phyloP scores from a whole-genome alignment of 1,140 invertebrate species.

The Zaprionus vittiger region DNA sequence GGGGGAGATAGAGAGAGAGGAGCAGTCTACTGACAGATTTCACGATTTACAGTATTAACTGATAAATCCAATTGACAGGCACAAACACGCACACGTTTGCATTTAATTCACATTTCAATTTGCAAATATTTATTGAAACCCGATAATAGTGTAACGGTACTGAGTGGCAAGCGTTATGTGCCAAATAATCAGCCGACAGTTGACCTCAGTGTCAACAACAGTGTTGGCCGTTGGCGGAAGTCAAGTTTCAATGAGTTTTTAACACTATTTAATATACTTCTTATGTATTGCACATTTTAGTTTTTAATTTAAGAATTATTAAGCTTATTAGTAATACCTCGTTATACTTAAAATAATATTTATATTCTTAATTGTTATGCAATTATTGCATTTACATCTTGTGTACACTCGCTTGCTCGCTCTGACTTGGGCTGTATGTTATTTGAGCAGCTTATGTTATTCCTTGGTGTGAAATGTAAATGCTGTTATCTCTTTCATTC shows the following conservation, averaged over 20 bases:
- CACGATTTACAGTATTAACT: conserved; percentile 52
- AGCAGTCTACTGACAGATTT: conserved; percentile 25
- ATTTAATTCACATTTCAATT: conserved; percentile 57
- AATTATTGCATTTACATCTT: too few relatives aligned
- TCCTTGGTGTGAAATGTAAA: neutral
- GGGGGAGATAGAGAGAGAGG: neutral
- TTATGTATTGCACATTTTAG: too few relatives aligned
- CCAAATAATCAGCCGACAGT: conserved; percentile 23
- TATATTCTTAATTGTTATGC: too few relatives aligned
- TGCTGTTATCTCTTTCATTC: neutral
- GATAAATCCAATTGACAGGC: conserved; percentile 49
- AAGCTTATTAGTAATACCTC: too few relatives aligned
- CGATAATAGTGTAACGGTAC: conserved; percentile 26
- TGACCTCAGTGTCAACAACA: neutral
- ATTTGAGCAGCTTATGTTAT: too few relatives aligned
- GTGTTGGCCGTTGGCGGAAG: neutral
- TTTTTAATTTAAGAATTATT: neutral
- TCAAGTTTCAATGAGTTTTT: neutral
- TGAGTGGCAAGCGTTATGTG: conserved; percentile 6
- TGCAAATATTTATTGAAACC: conserved; percentile 52
- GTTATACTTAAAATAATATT: neutral
- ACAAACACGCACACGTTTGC: conserved; percentile 20
- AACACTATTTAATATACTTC: neutral
- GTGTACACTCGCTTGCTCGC: too few relatives aligned
- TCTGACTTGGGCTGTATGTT: too few relatives aligned